These are phyloP conservation scores for Callocephalon fimbriatum DNA, from an alignment of 2,113 vertebrate species.

Conservation along the genomic window DNA sequence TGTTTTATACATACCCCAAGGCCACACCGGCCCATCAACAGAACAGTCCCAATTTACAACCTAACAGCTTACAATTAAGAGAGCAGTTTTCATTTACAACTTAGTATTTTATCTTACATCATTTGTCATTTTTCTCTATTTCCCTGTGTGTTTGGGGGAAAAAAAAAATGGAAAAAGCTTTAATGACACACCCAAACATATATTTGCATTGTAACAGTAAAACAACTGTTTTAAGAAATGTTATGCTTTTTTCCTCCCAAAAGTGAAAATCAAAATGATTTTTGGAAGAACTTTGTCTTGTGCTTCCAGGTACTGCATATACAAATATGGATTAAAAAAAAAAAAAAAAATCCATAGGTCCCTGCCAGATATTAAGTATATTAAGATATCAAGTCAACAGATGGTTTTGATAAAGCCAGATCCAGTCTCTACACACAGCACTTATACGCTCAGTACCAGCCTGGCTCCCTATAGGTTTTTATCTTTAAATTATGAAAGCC, in stretches of 20 bases:
- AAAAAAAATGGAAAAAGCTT: not conserved
- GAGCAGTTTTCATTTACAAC: no score
- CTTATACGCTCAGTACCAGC: not conserved
- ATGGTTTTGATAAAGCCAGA: not conserved
- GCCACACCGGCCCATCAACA: no score
- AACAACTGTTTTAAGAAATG: not conserved
- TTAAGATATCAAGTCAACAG: not conserved
- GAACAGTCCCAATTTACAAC: no score
- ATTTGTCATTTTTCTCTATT: not conserved
- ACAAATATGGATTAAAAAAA: not conserved
- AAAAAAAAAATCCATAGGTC: not conserved
- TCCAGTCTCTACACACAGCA: not conserved
- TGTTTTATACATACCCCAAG: no score
- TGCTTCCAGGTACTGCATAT: not conserved
- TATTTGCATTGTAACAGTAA: not conserved
- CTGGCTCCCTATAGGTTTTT: not conserved
- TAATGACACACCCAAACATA: not conserved
- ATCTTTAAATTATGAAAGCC: not conserved
- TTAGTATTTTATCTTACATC: no score
- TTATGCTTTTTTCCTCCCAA: not conserved
- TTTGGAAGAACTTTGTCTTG: not conserved
- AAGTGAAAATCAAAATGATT: not conserved
- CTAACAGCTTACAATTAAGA: no score
- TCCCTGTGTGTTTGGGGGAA: not conserved
- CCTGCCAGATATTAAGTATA: not conserved